Base-by-base conservation (phyloP, 1,140 invertebrate genomes). In the Chelonus insularis region DNA sequence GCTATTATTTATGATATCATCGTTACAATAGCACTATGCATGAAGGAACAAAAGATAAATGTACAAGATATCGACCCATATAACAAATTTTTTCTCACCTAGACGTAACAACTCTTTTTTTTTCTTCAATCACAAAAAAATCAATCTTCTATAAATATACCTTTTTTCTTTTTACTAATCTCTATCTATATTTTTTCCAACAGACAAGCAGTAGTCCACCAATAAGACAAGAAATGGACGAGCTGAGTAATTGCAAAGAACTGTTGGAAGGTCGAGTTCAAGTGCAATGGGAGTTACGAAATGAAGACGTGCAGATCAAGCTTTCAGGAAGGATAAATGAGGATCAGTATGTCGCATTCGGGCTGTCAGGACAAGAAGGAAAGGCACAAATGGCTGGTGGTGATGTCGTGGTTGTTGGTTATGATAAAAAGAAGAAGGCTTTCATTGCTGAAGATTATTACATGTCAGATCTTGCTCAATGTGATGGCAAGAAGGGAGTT, bases 271-370 rank as follows among this genome's bases (percentile, higher is more conserved):
- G 89, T 61, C 85, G 87, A 47, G 76, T 94, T 32, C 92, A 94
- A 81, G 88, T 95, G 1, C 86, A 89, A 55, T 94, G 92, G 92
- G 86, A 91, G 65, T 76, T 91, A 21, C 76, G 89, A 73, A 88
- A 85, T 4, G 90, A 93, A 16, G 84, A 86, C 41, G 83, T 94
- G 1, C 86, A 91, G 68, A 88, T 95, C 41, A 88, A 88, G 8
- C 75, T 95, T 8, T 87, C 91, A 0, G 92, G 87, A 0, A 84
- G 86, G 23, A 91, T 95, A 25, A 81, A 84, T 8, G 89, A 92
- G 61, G 89, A 94, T 70, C 91, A 96, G 73, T 96, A 95, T 70
- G 90, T 96, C 76, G 88, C 92, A 1, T 93, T 96, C 62, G 94
- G 94, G 0, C 78, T 94, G 1, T 93, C 91, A 2, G 93, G 92